Percentiles rank a stretch among this genome's conserved stretches.
These are phyloP conservation scores for Psettodes erumei DNA, from an alignment of 2,113 vertebrate genomes.

Conservation along the genomic window DNA sequence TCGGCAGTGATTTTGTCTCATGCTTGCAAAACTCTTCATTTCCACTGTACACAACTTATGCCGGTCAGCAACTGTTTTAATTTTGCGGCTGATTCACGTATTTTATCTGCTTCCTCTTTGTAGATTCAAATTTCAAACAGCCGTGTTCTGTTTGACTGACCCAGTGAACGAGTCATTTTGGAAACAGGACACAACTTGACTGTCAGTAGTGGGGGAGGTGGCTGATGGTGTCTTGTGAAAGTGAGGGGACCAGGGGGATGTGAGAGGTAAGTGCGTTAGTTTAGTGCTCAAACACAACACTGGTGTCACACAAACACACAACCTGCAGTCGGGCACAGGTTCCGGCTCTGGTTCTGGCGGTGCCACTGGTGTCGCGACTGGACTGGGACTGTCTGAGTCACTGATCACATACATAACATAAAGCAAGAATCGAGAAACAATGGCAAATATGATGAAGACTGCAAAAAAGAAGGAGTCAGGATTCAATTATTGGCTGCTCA, in stretches of 20 bases:
- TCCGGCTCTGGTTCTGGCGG: conserved; percentile 74
- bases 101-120: conserved; percentile 56
- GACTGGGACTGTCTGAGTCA: conserved; percentile 76
- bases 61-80: too few relatives aligned
- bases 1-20: background rate
- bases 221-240: conserved; percentile 45
- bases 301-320: conserved; percentile 63
- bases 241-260: conserved; percentile 41
- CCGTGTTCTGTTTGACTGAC: conserved; percentile 16
- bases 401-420: conserved; percentile 71
- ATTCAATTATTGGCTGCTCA: background rate
- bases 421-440: conserved; percentile 51
- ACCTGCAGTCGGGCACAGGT: conserved; percentile 75
- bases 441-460: conserved; percentile 5
- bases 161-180: conserved; percentile 10
- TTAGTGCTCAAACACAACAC: conserved; percentile 57
- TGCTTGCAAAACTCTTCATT: background rate
- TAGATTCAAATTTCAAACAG: conserved; percentile 46
- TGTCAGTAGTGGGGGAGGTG: conserved; percentile 12
- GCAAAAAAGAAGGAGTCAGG: background rate
- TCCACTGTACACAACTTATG: conserved; percentile 9
- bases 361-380: conserved; percentile 71
- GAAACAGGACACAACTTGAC: background rate
- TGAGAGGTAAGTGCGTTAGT: conserved; percentile 25
- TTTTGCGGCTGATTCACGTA: too few relatives aligned